These are phyloP conservation scores for Mirza zaza DNA, from an alignment of 2,113 vertebrate species.

Conservation along the genomic window DNA sequence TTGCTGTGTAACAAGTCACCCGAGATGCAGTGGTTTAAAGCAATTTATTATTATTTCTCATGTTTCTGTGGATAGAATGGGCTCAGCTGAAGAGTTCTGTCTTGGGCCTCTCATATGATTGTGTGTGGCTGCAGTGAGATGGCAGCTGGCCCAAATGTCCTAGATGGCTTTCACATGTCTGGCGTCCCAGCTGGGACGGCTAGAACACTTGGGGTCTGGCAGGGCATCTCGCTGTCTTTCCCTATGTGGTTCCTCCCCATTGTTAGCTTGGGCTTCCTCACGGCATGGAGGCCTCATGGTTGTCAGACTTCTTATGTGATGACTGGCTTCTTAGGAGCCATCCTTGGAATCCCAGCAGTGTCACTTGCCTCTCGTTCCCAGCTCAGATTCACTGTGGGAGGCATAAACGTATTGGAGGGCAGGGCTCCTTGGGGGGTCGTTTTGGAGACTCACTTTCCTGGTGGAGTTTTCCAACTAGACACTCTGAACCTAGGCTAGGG, in stretches of 20 bases:
- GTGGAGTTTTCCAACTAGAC: background rate
- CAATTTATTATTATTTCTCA: background rate
- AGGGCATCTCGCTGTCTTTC: background rate
- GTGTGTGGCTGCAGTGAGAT: background rate
- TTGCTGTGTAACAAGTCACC: background rate
- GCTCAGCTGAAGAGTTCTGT: background rate
- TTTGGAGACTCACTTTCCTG: background rate
- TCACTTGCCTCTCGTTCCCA: background rate
- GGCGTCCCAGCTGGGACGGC: background rate
- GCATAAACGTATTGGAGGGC: background rate
- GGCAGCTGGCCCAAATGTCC: background rate
- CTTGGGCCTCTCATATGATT: background rate
- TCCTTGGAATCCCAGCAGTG: background rate
- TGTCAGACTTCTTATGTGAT: background rate
- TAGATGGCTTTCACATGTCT: background rate
- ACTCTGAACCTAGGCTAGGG: background rate
- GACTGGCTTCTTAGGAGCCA: background rate
- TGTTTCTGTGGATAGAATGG: background rate
- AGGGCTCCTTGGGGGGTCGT: background rate
- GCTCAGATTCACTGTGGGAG: background rate
- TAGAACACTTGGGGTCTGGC: too few relatives aligned
- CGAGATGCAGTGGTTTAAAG: background rate
- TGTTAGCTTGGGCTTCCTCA: background rate
- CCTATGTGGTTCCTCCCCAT: background rate
- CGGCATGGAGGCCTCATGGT: background rate